phyloP scores from a whole-genome alignment of 2,113 vertebrate species.

The Malurus alboscapulatus region DNA sequence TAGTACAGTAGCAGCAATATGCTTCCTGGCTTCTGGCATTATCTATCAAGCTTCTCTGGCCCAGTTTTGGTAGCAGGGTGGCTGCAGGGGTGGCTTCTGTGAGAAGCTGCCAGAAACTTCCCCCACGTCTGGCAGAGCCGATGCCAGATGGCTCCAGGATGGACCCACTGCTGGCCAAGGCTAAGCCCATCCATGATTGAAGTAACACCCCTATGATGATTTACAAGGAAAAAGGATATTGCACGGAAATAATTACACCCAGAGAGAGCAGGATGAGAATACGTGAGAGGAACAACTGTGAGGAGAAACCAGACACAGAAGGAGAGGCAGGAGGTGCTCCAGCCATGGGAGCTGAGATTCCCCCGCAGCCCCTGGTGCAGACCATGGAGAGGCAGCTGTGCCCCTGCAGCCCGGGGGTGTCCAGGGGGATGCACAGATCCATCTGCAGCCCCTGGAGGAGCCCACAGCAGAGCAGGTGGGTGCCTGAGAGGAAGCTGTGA shows the following conservation, averaged over 20 bases:
- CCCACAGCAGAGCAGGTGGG: too few relatives aligned
- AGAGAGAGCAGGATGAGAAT: background rate
- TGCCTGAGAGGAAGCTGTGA: background rate
- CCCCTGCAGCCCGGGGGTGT: background rate
- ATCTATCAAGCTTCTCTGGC: background rate
- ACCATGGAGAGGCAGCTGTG: accelerated
- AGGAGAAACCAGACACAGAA: background rate
- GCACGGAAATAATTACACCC: background rate
- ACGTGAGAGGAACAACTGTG: background rate
- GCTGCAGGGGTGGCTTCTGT: background rate
- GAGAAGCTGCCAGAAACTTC: background rate
- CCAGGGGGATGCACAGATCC: background rate
- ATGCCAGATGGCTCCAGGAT: background rate
- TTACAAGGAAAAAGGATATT: background rate
- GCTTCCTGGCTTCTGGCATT: background rate
- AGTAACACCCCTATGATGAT: accelerated
- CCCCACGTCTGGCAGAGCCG: background rate
- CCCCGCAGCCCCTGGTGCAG: background rate
- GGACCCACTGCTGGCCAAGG: background rate
- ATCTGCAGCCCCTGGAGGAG: background rate
- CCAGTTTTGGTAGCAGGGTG: accelerated
- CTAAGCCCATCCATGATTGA: accelerated
- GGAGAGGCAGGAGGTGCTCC: background rate
- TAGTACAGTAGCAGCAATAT: background rate
- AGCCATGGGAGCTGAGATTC: background rate